Conservation (phyloP, 2,888 invertebrate genomes). For the Diarsia dahlii region DNA sequence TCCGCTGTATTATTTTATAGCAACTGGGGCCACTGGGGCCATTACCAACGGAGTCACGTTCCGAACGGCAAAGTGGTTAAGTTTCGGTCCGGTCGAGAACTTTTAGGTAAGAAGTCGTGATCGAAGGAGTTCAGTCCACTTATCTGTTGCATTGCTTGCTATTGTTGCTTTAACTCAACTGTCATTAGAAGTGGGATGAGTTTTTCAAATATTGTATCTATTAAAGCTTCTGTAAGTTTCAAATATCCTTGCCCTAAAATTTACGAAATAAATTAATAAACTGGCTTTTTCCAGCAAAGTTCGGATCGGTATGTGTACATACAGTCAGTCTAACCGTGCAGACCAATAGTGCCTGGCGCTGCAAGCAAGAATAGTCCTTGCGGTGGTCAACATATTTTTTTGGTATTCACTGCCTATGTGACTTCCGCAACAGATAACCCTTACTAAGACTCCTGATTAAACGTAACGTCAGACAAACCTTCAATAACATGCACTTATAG, state of each 20-base stretch:
- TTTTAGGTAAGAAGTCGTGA: slow-evolving; percentile 21
- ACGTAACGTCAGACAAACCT: too few relatives aligned
- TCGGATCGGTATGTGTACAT: too few relatives aligned
- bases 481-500: too few relatives aligned
- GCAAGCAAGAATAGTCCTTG: too few relatives aligned
- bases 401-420: too few relatives aligned
- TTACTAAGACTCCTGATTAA: background rate
- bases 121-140: slow-evolving; percentile 11
- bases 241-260: background rate
- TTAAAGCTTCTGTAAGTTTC: background rate
- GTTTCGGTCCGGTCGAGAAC: slow-evolving; percentile 23
- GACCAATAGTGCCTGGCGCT: too few relatives aligned
- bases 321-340: too few relatives aligned
- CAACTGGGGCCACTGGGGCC: slow-evolving; percentile 10
- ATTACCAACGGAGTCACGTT: slow-evolving; percentile 38
- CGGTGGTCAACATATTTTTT: too few relatives aligned
- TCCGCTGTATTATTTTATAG: slow-evolving; percentile 17
- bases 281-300: background rate
- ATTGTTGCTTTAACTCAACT: background rate
- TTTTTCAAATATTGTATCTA: background rate
- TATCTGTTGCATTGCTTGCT: slow-evolving; percentile 13
- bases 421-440: too few relatives aligned
- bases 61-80: slow-evolving; percentile 6
- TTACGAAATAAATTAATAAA: background rate
- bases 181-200: background rate